These are phyloP conservation scores for Hipparchia semele DNA, from an alignment of 2,888 invertebrate species.

Conservation along the genomic window DNA sequence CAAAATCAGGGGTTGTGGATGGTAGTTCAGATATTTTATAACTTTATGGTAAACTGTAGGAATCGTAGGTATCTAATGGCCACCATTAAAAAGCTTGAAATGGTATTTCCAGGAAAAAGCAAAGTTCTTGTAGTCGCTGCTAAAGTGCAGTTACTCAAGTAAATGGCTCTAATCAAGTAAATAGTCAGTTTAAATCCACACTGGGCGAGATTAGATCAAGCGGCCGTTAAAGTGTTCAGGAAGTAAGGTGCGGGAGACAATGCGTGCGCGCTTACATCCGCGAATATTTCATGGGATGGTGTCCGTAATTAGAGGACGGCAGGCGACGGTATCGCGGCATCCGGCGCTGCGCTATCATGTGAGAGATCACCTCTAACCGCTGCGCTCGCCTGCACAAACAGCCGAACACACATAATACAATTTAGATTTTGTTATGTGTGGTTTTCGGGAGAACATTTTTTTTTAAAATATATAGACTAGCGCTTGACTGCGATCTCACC, in stretches of 20 bases:
- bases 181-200: conserved; percentile 25
- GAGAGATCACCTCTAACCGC: conserved; percentile 62
- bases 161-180: conserved; percentile 22
- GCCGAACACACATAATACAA: conserved; percentile 10
- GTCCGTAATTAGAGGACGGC: conserved; percentile 73
- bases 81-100: neutral
- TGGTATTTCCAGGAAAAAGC: neutral
- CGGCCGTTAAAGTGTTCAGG: conserved; percentile 53
- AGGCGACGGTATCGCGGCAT: conserved; percentile 65
- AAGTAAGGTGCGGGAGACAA: conserved; percentile 64
- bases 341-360: conserved; percentile 70
- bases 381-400: conserved; percentile 31
- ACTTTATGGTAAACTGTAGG: neutral
- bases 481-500: no score
- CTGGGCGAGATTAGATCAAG: conserved; percentile 25
- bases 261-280: conserved; percentile 60
- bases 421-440: neutral
- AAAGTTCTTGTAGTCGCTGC: neutral
- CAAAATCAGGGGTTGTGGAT: no score
- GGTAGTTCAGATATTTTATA: neutral
- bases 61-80: neutral
- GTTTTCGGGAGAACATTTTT: no score
- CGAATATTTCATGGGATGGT: conserved; percentile 61
- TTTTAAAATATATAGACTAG: no score
- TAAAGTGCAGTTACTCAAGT: conserved; percentile 12